Evolutionary conservation across 2,888 invertebrate species (phyloP).

Genomic region (Malthinus flaveolus): DNA sequence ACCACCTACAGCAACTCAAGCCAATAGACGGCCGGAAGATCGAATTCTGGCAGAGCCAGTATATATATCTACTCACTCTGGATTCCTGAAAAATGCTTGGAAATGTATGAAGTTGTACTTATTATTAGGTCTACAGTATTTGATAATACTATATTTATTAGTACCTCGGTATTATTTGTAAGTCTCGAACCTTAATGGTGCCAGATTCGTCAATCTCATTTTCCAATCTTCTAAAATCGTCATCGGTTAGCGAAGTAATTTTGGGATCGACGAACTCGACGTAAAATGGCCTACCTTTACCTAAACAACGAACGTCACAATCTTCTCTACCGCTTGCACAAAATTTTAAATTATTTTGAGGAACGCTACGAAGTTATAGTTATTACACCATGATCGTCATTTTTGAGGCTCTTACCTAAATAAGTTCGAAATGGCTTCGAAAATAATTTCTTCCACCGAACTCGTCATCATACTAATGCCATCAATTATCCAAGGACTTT

Average conservation of each 20-base stretch:
- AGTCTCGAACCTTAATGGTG: conserved; percentile 62
- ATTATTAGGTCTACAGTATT: too few species aligned
- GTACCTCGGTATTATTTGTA: conserved; percentile 67
- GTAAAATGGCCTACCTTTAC: conserved; percentile 90
- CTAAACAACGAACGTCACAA: conserved; percentile 93
- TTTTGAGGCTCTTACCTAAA: conserved; percentile 57
- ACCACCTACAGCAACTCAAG: too few species aligned
- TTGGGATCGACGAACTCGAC: conserved; percentile 78
- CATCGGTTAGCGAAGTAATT: conserved; percentile 56
- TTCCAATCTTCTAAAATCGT: conserved; percentile 62
- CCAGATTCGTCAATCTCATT: conserved; percentile 60
- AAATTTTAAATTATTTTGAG: conserved; percentile 62
- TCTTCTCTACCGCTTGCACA: conserved; percentile 95
- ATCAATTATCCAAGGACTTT: conserved; percentile 92
- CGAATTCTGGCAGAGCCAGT: too few species aligned
- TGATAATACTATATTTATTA: neutral
- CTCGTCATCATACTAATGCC: conserved; percentile 78
- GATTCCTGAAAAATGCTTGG: conserved; percentile 5
- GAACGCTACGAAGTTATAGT: conserved; percentile 26
- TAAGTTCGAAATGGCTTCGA: conserved; percentile 63
- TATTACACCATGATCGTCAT: conserved; percentile 30
- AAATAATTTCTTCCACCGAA: conserved; percentile 91
- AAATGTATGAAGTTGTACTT: too few species aligned
- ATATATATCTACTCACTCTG: too few species aligned
- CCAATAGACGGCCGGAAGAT: too few species aligned